Evolutionary conservation across 1,140 invertebrate species (phyloP), one percentile per base, ranked within the genome.

Genomic region (Trachymyrmex septentrionalis): DNA sequence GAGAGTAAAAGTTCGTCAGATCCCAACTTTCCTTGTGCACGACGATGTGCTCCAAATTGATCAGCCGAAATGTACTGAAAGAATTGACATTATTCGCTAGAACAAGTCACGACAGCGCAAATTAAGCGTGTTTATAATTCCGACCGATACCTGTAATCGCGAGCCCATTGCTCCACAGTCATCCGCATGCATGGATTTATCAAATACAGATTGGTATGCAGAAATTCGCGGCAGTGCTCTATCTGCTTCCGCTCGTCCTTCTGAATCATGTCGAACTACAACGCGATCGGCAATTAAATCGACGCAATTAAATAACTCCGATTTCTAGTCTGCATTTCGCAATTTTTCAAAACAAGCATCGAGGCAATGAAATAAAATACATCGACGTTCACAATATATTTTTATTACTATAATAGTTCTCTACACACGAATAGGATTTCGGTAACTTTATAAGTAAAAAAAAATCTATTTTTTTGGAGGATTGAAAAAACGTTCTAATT

Each of bases 1-100:
- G 92, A 76, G 94, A 92, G 48, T 92, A 34, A 92, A 97, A 97
- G 86, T 96, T 95, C 82, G 95, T 95, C 27, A 97, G 92, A 81
- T 97, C 96, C 94, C 96, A 97, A 0, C 96, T 96, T 21, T 96
- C 95, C 61, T 95, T 90, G 7, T 94, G 92, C 57, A 94, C 93
- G 87, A 93, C 95, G 67, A 97, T 94, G 30, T 84, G 3, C 0
- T 92, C 24, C 6, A 93, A 44, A 86, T 95, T 87, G 72, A 94
- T 91, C 77, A 95, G 64, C 21, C 93, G 91, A 55, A 94, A 94
- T 44, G 89, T 27, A 9, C 93, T 94, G 57, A 34, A 91, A 91
- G 9, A 66, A 69, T 59, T 30, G 16, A n/a, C 12, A 19, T 14
- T 21, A 21, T 27, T 63, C 21, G n/a, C 12, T 76, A 16, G 27